Conservation (phyloP, 1,140 invertebrate species). For the Drosophila truncata region DNA sequence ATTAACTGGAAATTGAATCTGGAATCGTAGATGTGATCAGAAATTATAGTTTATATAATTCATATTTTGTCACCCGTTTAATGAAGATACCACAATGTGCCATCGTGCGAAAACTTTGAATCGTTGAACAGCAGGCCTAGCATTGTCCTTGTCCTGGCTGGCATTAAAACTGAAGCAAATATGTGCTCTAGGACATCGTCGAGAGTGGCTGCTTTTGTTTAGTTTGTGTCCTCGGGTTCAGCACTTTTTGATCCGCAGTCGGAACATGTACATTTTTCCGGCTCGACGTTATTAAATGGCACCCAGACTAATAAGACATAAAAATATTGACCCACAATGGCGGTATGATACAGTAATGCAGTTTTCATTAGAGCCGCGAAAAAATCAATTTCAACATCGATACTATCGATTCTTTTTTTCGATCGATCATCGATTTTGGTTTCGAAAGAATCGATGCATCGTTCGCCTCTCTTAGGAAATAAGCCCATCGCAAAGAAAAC, state of each 20-base stretch:
- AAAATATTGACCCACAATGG: conserved; percentile 34
- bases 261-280: conserved; percentile 25
- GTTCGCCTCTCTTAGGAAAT: too few species aligned
- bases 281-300: conserved; percentile 11
- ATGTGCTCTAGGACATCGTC: conserved; percentile 57
- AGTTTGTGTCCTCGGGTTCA: conserved; percentile 41
- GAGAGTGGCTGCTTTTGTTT: conserved; percentile 50
- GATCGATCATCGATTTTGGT: too few species aligned
- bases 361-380: too few species aligned
- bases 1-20: background rate
- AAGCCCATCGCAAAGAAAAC: too few species aligned
- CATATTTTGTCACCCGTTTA: background rate
- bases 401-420: too few species aligned
- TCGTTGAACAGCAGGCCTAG: conserved; percentile 52
- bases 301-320: background rate
- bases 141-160: conserved; percentile 52
- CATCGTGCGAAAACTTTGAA: conserved; percentile 55
- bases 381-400: too few species aligned
- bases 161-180: conserved; percentile 75
- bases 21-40: background rate
- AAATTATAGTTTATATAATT: background rate
- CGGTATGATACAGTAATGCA: too few species aligned
- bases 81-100: background rate
- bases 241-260: conserved; percentile 30
- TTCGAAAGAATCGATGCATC: too few species aligned